These are phyloP conservation scores for Caenorhabditis sulstoni DNA, from an alignment of 2,888 invertebrate species.

Conservation along the genomic window DNA sequence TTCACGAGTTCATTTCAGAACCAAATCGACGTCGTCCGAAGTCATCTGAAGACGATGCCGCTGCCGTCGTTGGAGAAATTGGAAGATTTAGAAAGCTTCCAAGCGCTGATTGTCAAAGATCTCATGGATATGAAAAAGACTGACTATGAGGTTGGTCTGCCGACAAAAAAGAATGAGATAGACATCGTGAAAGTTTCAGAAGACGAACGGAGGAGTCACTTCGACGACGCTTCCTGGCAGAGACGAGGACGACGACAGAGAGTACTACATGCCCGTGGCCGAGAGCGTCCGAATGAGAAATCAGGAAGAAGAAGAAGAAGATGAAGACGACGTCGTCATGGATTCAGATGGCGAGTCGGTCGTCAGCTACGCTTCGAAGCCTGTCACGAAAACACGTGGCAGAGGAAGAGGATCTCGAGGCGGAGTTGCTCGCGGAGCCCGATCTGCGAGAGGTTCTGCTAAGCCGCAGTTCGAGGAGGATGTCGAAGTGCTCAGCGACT, in stretches of 20 bases:
- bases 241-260: slow-evolving; percentile 25
- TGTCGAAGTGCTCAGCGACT: slow-evolving; percentile 18
- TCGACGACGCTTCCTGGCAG: neutral
- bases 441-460: slow-evolving; percentile 10
- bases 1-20: slow-evolving; percentile 17
- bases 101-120: slow-evolving; percentile 40
- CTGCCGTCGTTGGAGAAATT: slow-evolving; percentile 17
- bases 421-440: slow-evolving; percentile 13
- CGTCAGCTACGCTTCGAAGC: neutral
- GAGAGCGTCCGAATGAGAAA: slow-evolving; percentile 1
- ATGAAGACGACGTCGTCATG: slow-evolving; percentile 17
- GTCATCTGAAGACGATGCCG: slow-evolving; percentile 39
- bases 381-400: slow-evolving; percentile 7
- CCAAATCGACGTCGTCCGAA: slow-evolving; percentile 41
- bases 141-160: slow-evolving; percentile 33
- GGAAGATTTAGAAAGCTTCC: slow-evolving; percentile 27
- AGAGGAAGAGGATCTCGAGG: slow-evolving; percentile 37
- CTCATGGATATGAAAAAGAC: slow-evolving; percentile 39
- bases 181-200: slow-evolving; percentile 3
- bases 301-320: slow-evolving; percentile 18
- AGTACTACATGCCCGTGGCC: slow-evolving; percentile 13
- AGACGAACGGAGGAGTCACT: slow-evolving; percentile 5
- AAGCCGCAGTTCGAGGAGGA: slow-evolving; percentile 14
- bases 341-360: slow-evolving; percentile 21
- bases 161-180: neutral